phyloP scores from a whole-genome alignment of 2,797 vertebrate species.

The Taenioides sp. region DNA sequence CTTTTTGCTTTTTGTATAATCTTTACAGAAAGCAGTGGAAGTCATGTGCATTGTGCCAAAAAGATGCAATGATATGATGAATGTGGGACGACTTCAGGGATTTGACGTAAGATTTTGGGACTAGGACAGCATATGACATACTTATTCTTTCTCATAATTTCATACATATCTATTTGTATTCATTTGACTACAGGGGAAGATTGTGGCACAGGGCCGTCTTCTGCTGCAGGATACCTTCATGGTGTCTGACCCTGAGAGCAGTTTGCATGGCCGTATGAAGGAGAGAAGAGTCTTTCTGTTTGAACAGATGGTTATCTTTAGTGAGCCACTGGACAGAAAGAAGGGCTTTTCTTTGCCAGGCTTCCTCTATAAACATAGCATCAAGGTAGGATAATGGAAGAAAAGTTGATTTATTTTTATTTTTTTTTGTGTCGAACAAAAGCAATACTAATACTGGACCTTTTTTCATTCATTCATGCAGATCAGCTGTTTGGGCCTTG shows the following conservation, averaged over 20 bases:
- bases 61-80: constrained; percentile 99
- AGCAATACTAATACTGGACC: not conserved
- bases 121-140: not conserved
- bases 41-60: constrained; percentile 98
- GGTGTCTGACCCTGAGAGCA: constrained; percentile 88
- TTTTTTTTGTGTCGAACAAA: not conserved
- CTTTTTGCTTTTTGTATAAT: constrained; percentile 3
- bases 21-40: constrained; percentile 90
- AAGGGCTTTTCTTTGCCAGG: constrained; percentile 95
- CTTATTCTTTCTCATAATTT: not conserved
- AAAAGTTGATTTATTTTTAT: no score
- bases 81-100: constrained; percentile 95
- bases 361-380: constrained; percentile 96
- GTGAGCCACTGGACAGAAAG: constrained; percentile 96
- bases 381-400: constrained; percentile 82
- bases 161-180: not conserved
- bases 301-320: constrained; percentile 97
- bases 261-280: constrained; percentile 86
- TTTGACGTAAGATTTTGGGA: constrained; percentile 86
- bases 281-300: constrained; percentile 98
- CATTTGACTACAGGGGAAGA: constrained; percentile 86
- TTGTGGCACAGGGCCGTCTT: constrained; percentile 96
- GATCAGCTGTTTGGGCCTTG: constrained; percentile 94
- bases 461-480: constrained; percentile 44
- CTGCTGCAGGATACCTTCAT: constrained; percentile 95